Conservation (phyloP, 1,140 invertebrate species). For the Pentalonia nigronervosa region DNA sequence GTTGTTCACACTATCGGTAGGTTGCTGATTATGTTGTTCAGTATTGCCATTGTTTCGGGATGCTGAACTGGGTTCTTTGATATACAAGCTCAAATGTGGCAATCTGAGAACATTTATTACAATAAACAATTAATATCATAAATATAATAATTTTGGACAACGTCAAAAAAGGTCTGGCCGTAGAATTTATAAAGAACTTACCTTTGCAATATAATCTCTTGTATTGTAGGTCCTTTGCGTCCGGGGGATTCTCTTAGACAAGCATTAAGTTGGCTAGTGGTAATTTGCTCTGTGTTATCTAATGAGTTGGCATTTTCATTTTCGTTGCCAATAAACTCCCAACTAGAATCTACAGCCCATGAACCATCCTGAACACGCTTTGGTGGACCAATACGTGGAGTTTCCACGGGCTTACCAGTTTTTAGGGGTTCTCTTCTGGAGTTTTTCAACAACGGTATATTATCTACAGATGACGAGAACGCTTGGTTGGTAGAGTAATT, state of each 20-base stretch:
- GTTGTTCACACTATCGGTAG: constrained; percentile 31
- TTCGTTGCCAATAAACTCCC: constrained; percentile 81
- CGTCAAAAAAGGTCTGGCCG: neutral
- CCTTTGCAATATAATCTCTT: constrained; percentile 57
- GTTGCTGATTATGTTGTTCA: neutral
- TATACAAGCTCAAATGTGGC: constrained; percentile 47
- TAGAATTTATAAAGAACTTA: neutral
- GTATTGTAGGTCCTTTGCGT: constrained; percentile 43
- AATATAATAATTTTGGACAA: neutral
- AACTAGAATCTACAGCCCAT: constrained; percentile 85
- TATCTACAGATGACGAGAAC: constrained; percentile 76
- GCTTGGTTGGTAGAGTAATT: constrained; percentile 60
- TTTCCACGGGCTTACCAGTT: constrained; percentile 74
- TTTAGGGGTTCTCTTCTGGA: constrained; percentile 32
- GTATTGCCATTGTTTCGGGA: neutral
- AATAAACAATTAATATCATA: constrained; percentile 9
- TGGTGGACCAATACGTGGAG: constrained; percentile 68
- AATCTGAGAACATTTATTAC: constrained; percentile 24
- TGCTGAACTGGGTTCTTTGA: constrained; percentile 41
- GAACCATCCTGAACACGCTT: constrained; percentile 68
- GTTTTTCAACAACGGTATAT: constrained; percentile 62
- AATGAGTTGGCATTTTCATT: constrained; percentile 30
- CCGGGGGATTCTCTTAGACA: constrained; percentile 2
- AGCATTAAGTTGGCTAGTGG: neutral
- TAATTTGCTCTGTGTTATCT: constrained; percentile 5